Percentiles rank a stretch among this genome's conserved stretches.
Conservation (phyloP, 2,888 invertebrate genomes). For the Stenchaetothrips biformis region DNA sequence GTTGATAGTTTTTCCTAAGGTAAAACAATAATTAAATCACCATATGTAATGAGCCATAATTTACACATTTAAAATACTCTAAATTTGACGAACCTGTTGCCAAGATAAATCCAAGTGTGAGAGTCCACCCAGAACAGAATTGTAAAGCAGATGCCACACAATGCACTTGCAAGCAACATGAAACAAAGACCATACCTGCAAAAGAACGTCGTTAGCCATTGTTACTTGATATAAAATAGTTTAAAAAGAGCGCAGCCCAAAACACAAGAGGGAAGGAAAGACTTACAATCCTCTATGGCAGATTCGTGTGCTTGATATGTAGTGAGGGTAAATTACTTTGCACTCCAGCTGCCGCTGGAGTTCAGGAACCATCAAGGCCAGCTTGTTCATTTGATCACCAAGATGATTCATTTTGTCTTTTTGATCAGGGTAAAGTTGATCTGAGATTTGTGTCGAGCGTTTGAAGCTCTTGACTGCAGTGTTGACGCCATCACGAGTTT, state of each 20-base stretch:
- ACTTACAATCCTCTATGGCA: slow-evolving; percentile 11
- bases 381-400: background rate
- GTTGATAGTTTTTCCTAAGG: slow-evolving; percentile 67
- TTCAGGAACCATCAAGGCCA: background rate
- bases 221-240: no score
- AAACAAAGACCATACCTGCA: slow-evolving; percentile 65
- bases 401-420: background rate
- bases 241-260: background rate
- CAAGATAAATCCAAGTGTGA: slow-evolving; percentile 94
- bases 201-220: slow-evolving; percentile 1
- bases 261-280: background rate
- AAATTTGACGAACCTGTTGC: slow-evolving; percentile 65
- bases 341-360: slow-evolving; percentile 1
- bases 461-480: slow-evolving; percentile 3
- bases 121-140: slow-evolving; percentile 91
- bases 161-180: slow-evolving; percentile 79
- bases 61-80: slow-evolving; percentile 28
- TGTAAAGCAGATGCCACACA: slow-evolving; percentile 84
- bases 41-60: slow-evolving; percentile 14
- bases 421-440: background rate
- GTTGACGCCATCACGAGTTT: slow-evolving; percentile 4
- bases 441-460: background rate
- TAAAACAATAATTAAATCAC: slow-evolving; percentile 18
- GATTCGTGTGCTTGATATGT: background rate
- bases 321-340: slow-evolving; percentile 10